phyloP scores from a whole-genome alignment of 1,140 invertebrate species.

The Globodera rostochiensis region DNA sequence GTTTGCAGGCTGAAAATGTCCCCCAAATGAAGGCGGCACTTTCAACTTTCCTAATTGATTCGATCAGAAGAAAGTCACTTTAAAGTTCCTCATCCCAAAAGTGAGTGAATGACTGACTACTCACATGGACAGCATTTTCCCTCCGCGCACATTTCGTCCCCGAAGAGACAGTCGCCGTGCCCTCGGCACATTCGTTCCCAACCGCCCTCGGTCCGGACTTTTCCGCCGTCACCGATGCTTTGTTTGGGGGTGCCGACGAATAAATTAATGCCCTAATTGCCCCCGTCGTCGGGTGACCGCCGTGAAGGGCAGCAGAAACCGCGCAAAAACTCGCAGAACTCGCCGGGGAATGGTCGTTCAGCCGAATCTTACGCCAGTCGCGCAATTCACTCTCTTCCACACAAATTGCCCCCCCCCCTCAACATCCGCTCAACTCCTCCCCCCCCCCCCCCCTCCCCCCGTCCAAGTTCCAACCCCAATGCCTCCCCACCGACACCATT shows the following conservation, averaged over 20 bases:
- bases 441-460: not conserved
- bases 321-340: slow-evolving; percentile 20
- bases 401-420: not conserved
- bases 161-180: slow-evolving; percentile 40
- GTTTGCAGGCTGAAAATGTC: slow-evolving; percentile 36
- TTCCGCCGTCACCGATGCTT: not conserved
- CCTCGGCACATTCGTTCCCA: slow-evolving; percentile 36
- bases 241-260: not conserved
- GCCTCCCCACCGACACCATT: not conserved
- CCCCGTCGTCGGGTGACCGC: not conserved
- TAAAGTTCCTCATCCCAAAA: not conserved
- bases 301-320: slow-evolving; percentile 35
- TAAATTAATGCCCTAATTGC: slow-evolving; percentile 18
- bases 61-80: not conserved
- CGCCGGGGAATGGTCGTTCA: slow-evolving; percentile 22
- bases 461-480: not conserved
- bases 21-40: not conserved
- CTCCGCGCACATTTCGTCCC: slow-evolving; percentile 47
- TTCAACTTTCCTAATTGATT: slow-evolving; percentile 19
- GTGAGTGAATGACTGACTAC: slow-evolving; percentile 1
- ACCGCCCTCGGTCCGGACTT: slow-evolving; percentile 34
- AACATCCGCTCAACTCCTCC: slow-evolving; percentile 5
- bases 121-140: slow-evolving; percentile 46
- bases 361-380: not conserved
- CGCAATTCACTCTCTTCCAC: not conserved